A percentile compares a stretch with the other conserved stretches of the same genome.
Conservation (phyloP, 2,797 vertebrate genomes). For the Falco cherrug region DNA sequence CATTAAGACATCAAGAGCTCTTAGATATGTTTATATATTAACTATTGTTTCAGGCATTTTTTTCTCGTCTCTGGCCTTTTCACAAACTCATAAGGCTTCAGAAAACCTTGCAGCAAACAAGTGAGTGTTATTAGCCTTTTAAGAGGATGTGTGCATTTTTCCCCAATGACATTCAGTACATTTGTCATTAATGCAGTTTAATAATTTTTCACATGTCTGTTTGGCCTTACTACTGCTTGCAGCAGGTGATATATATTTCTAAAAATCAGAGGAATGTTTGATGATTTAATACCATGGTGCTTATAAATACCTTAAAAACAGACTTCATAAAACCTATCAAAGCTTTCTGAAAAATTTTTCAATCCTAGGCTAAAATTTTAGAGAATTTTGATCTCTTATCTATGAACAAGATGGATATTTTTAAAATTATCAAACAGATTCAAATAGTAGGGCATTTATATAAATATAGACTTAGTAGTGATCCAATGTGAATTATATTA, state of each 20-base stretch:
- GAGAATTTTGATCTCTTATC: neutral
- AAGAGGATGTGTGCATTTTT: neutral
- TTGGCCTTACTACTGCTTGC: neutral
- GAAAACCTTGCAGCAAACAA: neutral
- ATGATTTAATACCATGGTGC: neutral
- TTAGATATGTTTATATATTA: neutral
- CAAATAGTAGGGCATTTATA: constrained; percentile 25
- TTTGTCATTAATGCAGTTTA: neutral
- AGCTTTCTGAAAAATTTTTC: neutral
- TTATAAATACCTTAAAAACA: neutral
- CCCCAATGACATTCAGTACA: neutral
- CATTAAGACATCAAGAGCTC: neutral
- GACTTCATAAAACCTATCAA: accelerated
- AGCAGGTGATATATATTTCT: neutral
- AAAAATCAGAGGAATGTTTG: neutral
- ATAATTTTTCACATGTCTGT: neutral
- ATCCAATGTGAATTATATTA: neutral
- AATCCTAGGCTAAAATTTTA: neutral
- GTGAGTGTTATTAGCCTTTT: neutral
- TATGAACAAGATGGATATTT: neutral
- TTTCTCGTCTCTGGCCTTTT: neutral
- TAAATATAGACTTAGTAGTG: constrained; percentile 22
- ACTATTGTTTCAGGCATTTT: neutral
- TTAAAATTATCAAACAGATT: neutral
- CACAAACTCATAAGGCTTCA: neutral